A percentile compares a stretch with the other conserved stretches of the same genome.
phyloP scores from a whole-genome alignment of 2,888 invertebrate genomes.

The Cosmia trapezina region DNA sequence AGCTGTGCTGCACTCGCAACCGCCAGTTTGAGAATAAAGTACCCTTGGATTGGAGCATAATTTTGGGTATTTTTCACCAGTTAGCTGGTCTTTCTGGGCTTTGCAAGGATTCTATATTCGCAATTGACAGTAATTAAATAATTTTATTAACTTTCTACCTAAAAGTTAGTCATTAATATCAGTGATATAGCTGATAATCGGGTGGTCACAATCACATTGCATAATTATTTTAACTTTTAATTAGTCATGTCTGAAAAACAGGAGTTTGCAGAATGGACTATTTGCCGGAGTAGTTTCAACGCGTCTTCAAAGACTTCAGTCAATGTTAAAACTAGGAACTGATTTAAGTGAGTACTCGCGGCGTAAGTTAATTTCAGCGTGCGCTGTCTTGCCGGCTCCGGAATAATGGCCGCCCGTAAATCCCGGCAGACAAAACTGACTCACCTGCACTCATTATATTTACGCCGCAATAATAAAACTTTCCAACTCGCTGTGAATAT shows the following conservation, averaged over 20 bases:
- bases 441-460: conserved; percentile 90
- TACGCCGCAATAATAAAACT: conserved; percentile 90
- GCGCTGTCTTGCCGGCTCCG: conserved; percentile 76
- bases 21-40: background rate
- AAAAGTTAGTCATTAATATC: background rate
- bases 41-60: background rate
- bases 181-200: too few relatives aligned
- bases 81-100: background rate
- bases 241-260: background rate
- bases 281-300: conserved; percentile 25
- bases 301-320: conserved; percentile 64
- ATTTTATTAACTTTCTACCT: too few relatives aligned
- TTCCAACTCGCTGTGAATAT: conserved; percentile 88
- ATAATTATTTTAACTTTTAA: background rate
- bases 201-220: background rate
- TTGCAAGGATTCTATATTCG: too few relatives aligned
- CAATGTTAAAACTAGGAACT: conserved; percentile 78
- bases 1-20: background rate
- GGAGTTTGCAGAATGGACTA: background rate
- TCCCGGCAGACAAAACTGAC: conserved; percentile 86
- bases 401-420: conserved; percentile 83
- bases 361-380: conserved; percentile 80
- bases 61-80: background rate
- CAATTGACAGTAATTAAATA: background rate
- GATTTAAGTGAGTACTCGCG: conserved; percentile 76